These are phyloP conservation scores for Prochilodus magdalenae DNA, from an alignment of 2,113 vertebrate genomes.

Conservation along the genomic window DNA sequence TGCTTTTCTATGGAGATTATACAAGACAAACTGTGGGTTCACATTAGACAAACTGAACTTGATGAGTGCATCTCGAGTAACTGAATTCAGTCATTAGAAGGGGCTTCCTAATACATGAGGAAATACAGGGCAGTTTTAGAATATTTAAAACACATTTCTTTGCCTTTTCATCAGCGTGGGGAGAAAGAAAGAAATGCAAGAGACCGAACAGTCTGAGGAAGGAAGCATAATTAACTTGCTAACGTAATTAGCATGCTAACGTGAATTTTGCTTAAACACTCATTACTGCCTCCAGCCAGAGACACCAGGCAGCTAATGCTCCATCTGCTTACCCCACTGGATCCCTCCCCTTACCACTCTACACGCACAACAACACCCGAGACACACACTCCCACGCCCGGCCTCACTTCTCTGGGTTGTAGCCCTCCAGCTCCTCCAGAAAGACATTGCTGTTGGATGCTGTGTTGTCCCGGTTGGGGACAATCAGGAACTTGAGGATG, in stretches of 20 bases:
- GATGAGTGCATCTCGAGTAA: no score
- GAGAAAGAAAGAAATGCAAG: background rate
- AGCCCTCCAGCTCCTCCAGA: conserved; percentile 94
- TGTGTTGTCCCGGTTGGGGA: conserved; percentile 80
- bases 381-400: background rate
- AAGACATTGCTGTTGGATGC: conserved; percentile 82
- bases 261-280: conserved; percentile 57
- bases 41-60: no score
- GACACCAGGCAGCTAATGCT: conserved; percentile 62
- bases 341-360: conserved; percentile 38
- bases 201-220: conserved; percentile 25
- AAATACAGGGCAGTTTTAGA: background rate
- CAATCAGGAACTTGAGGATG: conserved; percentile 92
- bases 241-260: conserved; percentile 60
- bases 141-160: no score
- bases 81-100: no score
- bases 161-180: background rate
- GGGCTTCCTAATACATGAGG: no score
- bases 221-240: conserved; percentile 54
- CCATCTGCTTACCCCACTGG: conserved; percentile 39
- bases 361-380: background rate
- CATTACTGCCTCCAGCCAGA: conserved; percentile 62
- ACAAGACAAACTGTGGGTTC: no score
- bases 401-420: conserved; percentile 88
- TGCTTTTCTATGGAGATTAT: no score